phyloP scores from a whole-genome alignment of 2,113 vertebrate genomes.

The Danionella cerebrum region DNA sequence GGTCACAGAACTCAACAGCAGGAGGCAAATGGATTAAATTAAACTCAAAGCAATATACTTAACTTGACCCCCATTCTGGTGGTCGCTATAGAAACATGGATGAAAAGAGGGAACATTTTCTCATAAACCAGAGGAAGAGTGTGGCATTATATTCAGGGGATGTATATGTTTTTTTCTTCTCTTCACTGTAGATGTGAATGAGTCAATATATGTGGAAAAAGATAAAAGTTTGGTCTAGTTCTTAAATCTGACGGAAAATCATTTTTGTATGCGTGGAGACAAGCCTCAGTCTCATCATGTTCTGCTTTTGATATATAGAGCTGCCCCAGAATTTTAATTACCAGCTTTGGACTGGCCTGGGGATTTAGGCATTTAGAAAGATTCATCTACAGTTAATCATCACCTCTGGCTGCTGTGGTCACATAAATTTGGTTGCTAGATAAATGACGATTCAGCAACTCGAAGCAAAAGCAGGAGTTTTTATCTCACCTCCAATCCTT shows the following conservation, averaged over 20 bases:
- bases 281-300: background rate
- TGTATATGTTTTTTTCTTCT: background rate
- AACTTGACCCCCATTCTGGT: conserved; percentile 12
- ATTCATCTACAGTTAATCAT: background rate
- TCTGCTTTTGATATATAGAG: background rate
- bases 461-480: background rate
- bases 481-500: too few relatives aligned
- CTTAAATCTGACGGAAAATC: background rate
- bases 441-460: background rate
- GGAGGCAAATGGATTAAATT: conserved; percentile 6
- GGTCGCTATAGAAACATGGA: conserved; percentile 28
- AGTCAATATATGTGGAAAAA: background rate
- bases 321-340: conserved; percentile 3
- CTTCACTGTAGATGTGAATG: background rate
- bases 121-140: background rate
- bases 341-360: background rate
- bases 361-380: background rate
- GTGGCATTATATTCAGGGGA: background rate
- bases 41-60: conserved; percentile 28
- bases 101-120: background rate
- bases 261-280: background rate
- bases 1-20: background rate
- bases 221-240: background rate
- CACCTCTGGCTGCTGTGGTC: background rate
- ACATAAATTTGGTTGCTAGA: conserved; percentile 5